A percentile compares a stretch with the other conserved stretches of the same genome.
These are phyloP conservation scores for Calameuta idolon DNA, from an alignment of 2,888 invertebrate genomes.

Conservation along the genomic window DNA sequence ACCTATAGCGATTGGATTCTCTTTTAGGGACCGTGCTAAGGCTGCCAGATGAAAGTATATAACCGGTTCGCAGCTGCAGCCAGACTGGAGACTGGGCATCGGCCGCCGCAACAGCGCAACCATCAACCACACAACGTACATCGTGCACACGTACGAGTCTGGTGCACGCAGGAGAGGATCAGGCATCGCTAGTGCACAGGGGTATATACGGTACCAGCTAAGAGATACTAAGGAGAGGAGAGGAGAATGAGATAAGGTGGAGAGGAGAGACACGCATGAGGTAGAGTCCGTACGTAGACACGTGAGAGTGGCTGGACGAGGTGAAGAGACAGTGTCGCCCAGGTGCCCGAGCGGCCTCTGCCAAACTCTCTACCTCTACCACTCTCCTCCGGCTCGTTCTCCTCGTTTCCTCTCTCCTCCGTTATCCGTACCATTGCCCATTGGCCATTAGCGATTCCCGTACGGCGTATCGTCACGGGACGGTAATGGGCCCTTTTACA, in stretches of 20 bases:
- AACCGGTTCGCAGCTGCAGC: conserved; percentile 66
- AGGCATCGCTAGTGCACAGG: not conserved
- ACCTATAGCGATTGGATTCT: conserved; percentile 31
- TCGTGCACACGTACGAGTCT: not conserved
- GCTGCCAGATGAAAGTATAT: conserved; percentile 57
- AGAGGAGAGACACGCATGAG: conserved; percentile 1
- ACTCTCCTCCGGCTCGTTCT: conserved; percentile 21
- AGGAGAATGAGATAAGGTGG: conserved; percentile 20
- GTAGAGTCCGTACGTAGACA: not conserved
- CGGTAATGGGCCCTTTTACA: conserved; percentile 3
- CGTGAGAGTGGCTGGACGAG: conserved; percentile 29
- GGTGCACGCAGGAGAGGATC: conserved; percentile 1
- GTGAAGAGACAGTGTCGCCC: conserved; percentile 52
- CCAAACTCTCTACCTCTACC: conserved; percentile 19
- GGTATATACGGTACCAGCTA: not conserved
- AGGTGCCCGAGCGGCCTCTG: conserved; percentile 39
- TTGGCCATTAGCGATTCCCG: conserved; percentile 51
- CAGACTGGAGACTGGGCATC: conserved; percentile 30
- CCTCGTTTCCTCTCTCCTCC: conserved; percentile 43
- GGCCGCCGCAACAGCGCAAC: conserved; percentile 31
- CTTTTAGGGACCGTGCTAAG: conserved; percentile 48
- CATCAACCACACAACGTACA: not conserved
- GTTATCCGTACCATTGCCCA: conserved; percentile 31
- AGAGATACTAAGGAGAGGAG: conserved; percentile 26
- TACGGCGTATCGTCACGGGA: conserved; percentile 25